Base-by-base conservation (phyloP, 1,140 invertebrate genomes). In the Bombus pyrosoma region DNA sequence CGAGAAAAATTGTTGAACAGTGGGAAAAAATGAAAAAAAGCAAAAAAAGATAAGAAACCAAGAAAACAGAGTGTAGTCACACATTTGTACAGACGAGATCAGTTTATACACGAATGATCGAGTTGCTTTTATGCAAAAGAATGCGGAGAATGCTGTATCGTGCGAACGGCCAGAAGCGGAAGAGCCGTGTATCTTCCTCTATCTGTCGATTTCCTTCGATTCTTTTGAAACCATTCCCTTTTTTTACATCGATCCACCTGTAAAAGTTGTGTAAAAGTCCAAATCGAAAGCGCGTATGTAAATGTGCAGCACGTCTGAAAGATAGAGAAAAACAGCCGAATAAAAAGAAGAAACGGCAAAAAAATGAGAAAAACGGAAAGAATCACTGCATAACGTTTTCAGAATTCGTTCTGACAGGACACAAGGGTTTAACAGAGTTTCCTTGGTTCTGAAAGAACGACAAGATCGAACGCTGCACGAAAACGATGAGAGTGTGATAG, bases 101-200 rank as follows among this genome's bases (percentile, higher is more conserved):
- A 53, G 32, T 83, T 83, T 76, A 53, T 75, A 83, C 32, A 34
- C 32, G 43, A 76, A 10, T 39, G 81, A 53, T n/a, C 18, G 53
- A 74, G 41, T 64, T 64, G 47, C 25, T 81, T 64, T 64, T 15
- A 12, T 37, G 75, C 28, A 62, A 68, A 22, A 83, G 32, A 80
- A 64, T 53, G 39, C 12, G 39, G 53, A 43, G 53, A 57, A 39
- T 77, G 37, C 13, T 74, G 47, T 37, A 69, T 81, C 53, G 15
- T 72, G n/a, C 32, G 66, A 81, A 28, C 4, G 15, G 10, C 37
- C 34, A 4, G n/a, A 32, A 64, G 57, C n/a, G 28, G 28, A 32
- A 25, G 12, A 57, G 39, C 62, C 5, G 22, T 57, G 18, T 8
- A 41, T 77, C 43, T 62, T 77, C 69, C 34, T 59, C 8, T 37